These are phyloP conservation scores for Smutsia temminckii DNA, from an alignment of 2,797 vertebrate species.

Conservation along the genomic window DNA sequence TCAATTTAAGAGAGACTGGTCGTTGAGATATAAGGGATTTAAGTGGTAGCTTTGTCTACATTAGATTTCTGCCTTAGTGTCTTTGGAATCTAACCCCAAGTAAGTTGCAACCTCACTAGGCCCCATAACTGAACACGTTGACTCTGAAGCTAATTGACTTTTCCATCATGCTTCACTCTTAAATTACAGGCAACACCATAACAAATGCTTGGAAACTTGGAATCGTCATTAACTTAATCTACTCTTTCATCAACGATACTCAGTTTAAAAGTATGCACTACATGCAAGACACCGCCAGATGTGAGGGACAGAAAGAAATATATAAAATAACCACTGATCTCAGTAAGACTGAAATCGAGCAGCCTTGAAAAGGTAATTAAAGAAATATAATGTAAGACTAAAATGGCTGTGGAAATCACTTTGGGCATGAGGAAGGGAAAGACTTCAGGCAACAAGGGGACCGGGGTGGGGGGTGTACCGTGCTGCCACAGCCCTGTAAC, in stretches of 20 bases:
- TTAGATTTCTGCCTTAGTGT: not conserved
- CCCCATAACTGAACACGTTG: not conserved
- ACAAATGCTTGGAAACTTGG: not conserved
- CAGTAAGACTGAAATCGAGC: not conserved
- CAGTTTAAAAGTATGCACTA: not conserved
- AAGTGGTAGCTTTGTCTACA: not conserved
- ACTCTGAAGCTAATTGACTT: not conserved
- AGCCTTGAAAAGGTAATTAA: constrained; percentile 1
- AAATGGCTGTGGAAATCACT: not conserved
- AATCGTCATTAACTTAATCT: not conserved
- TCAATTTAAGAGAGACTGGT: not conserved
- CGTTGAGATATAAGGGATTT: not conserved
- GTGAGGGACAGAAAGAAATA: constrained; percentile 11
- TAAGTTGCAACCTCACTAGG: not conserved
- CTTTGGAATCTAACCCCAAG: not conserved
- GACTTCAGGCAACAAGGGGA: not conserved
- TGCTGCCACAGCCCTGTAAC: not conserved
- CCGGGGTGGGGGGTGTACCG: not conserved
- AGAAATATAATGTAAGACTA: not conserved
- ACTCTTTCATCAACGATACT: not conserved
- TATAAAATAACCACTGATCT: not conserved
- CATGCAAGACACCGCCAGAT: not conserved
- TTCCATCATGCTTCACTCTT: not conserved
- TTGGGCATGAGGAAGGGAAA: not conserved
- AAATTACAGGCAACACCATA: not conserved